A percentile compares a stretch with the other conserved stretches of the same genome.
phyloP scores from a whole-genome alignment of 1,140 invertebrate species.

The Drosophila subobscura region DNA sequence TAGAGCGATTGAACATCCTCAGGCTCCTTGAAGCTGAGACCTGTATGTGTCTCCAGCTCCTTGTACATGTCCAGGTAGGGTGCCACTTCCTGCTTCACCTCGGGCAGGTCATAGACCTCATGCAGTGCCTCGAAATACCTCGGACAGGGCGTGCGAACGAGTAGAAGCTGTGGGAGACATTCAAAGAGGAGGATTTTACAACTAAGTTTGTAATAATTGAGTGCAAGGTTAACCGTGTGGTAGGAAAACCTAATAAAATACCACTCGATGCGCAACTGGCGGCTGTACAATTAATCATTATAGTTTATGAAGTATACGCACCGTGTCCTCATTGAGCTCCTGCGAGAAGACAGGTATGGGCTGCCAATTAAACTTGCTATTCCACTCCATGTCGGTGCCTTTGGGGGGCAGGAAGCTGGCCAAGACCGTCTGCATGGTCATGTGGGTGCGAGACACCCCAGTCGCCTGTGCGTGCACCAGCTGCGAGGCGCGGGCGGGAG shows the following conservation, averaged over 20 bases:
- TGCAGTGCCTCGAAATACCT: conserved; percentile 85
- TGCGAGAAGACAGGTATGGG: conserved; percentile 89
- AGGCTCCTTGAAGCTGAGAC: conserved; percentile 85
- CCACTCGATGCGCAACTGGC: not conserved
- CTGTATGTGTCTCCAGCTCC: conserved; percentile 85
- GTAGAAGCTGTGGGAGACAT: conserved; percentile 84
- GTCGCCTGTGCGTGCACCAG: conserved; percentile 88
- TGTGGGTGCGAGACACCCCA: conserved; percentile 89
- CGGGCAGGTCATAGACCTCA: conserved; percentile 83
- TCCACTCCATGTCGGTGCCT: conserved; percentile 86
- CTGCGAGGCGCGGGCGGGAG: conserved; percentile 29
- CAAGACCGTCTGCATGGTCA: conserved; percentile 88
- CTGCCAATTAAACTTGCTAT: conserved; percentile 88
- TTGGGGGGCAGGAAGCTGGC: conserved; percentile 89
- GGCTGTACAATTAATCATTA: conserved; percentile 20
- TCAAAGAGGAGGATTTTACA: too few species aligned
- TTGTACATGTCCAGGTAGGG: conserved; percentile 85
- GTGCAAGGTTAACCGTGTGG: too few species aligned
- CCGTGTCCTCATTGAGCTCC: conserved; percentile 86
- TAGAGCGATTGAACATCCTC: conserved; percentile 88
- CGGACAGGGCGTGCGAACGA: conserved; percentile 86
- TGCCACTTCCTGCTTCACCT: conserved; percentile 84
- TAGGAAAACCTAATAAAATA: not conserved
- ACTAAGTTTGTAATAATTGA: too few species aligned
- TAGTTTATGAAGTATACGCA: conserved; percentile 80